Base-by-base conservation (phyloP, 2,797 vertebrate species). In the Tolypeutes matacus region DNA sequence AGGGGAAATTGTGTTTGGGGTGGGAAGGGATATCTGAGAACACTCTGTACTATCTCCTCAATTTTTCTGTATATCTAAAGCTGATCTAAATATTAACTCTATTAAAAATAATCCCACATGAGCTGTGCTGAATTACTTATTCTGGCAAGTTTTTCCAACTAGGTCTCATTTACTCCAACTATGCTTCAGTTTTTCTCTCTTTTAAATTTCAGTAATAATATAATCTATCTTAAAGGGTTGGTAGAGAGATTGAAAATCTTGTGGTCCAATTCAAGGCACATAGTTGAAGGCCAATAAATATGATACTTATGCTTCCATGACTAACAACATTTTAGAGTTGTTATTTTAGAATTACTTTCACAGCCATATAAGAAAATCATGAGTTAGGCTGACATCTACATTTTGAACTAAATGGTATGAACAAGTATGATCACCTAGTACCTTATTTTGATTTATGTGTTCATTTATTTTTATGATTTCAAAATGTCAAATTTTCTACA, bases 401-500 rank as follows among this genome's bases (percentile, higher is more conserved):
- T 62, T 62, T 58, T 84, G 64, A 56, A 78, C 56, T 62, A 65
- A 21, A 42, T 36, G 13, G 2, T 70, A 13, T 34, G 31, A 18
- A 81, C 83, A 93, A 51, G 7, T 13, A 58, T 2, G 36, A 18
- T 51, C 12, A 11, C 1, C 34, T 77, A 34, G 64, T 0, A 1
- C 23, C 65, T 49, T 64, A 34, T 39, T 67, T 42, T 25, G 12
- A 80, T 42, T 76, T 84, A 34, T 20, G 23, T 39, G 25, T 21
- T 67, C 18, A n/a, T 69, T 84, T 72, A 62, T 77, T 72, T 83
- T 69, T 42, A 51, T 83, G 29, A 36, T 73, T 91, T 93, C 64
- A 15, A 88, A 62, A 65, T 25, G 64, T 15, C 42, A 85, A 49
- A 62, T 58, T 60, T 72, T 21, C 7, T 91, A 82, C 21, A 51